Evolutionary conservation across 2,113 vertebrate genomes (phyloP).

Genomic region (Zosterops pallidus): DNA sequence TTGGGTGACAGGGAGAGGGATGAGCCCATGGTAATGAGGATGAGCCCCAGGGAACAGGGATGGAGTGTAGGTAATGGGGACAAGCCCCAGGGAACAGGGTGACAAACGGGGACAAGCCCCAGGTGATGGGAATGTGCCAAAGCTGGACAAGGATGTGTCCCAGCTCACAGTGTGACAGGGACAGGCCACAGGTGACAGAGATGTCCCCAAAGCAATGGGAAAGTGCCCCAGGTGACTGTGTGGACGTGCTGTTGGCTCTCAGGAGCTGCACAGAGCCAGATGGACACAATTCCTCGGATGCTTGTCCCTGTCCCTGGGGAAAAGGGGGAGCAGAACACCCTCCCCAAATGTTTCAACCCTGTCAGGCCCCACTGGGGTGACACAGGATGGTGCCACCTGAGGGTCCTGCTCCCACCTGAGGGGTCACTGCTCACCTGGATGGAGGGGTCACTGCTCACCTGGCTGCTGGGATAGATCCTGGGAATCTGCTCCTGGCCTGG

Average conservation of each 20-base stretch:
- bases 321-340: neutral
- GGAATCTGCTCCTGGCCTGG: neutral
- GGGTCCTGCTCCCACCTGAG: neutral
- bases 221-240: neutral
- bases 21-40: neutral
- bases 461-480: neutral
- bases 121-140: fast-evolving
- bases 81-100: neutral
- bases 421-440: neutral
- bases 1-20: too few relatives aligned
- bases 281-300: fast-evolving
- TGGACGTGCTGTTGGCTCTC: neutral
- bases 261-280: neutral
- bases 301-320: neutral
- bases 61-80: neutral
- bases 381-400: neutral
- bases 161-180: neutral
- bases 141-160: neutral
- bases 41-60: neutral
- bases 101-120: neutral
- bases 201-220: neutral
- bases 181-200: fast-evolving
- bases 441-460: neutral
- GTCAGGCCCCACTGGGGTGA: neutral
- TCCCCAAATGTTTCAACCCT: fast-evolving